phyloP scores from a whole-genome alignment of 2,113 vertebrate species.

The Oncorhynchus keta region DNA sequence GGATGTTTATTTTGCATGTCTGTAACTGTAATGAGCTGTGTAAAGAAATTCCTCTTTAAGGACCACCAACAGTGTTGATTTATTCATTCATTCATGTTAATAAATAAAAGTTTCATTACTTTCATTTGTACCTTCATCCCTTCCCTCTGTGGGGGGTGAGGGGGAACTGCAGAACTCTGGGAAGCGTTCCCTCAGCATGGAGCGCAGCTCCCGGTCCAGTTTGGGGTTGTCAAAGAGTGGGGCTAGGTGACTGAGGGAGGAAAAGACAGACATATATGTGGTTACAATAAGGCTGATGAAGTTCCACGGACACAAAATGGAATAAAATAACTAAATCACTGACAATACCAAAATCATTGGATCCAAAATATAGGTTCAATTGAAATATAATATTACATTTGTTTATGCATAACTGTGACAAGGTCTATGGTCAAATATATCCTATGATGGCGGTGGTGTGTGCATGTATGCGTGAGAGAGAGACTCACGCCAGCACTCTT shows the following conservation, averaged over 20 bases:
- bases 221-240: slow-evolving; percentile 97
- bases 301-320: neutral
- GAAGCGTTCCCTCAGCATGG: slow-evolving; percentile 95
- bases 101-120: too few relatives aligned
- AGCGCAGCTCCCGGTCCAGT: slow-evolving; percentile 91
- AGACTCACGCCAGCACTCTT: slow-evolving; percentile 91
- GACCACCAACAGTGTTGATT: neutral
- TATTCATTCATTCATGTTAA: neutral
- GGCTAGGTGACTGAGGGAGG: slow-evolving; percentile 80
- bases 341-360: too few relatives aligned
- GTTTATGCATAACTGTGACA: neutral
- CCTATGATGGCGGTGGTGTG: neutral
- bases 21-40: too few relatives aligned
- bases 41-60: too few relatives aligned
- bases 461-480: slow-evolving; percentile 14
- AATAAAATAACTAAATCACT: neutral
- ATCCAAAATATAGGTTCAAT: neutral
- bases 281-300: neutral
- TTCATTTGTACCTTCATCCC: neutral
- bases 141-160: slow-evolving; percentile 81
- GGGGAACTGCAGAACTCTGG: slow-evolving; percentile 95
- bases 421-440: neutral
- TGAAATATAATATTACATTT: neutral
- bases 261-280: neutral
- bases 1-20: neutral